Conservation (phyloP, 2,113 vertebrate genomes). For the Myiopsitta monachus region DNA sequence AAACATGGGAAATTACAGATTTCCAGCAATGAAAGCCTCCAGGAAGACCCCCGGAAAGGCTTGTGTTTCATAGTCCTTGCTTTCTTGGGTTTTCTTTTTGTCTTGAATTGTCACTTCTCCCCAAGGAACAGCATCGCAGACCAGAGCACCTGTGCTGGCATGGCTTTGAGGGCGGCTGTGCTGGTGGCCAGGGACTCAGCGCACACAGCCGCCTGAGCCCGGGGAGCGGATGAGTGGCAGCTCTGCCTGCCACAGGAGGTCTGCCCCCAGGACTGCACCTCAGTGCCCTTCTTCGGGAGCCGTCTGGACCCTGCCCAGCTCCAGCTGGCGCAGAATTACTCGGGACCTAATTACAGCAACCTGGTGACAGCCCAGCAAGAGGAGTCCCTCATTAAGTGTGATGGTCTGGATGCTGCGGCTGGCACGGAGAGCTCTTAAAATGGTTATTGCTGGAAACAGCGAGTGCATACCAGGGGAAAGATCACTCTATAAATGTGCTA, state of each 20-base stretch:
- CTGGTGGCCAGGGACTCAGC: fast-evolving
- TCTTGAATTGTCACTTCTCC: neutral
- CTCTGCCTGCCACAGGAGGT: fast-evolving
- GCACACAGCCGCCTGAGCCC: fast-evolving
- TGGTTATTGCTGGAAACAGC: neutral
- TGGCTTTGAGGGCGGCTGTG: fast-evolving
- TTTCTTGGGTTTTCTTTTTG: neutral
- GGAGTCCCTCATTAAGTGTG: constrained; percentile 22
- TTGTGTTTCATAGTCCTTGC: neutral
- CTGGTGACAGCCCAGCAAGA: constrained; percentile 11
- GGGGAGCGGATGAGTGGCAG: fast-evolving
- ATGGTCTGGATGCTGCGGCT: constrained; percentile 14
- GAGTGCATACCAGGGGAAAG: constrained; percentile 13
- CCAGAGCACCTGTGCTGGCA: neutral
- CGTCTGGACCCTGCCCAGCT: neutral
- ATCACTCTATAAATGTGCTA: constrained; percentile 8
- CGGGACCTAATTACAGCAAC: neutral
- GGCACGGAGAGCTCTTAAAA: neutral
- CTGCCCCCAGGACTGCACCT: neutral
- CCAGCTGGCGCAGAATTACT: neutral
- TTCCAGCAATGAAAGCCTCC: neutral
- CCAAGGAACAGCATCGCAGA: fast-evolving
- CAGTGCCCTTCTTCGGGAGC: neutral
- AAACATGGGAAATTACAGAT: neutral
- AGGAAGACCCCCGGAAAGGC: neutral